A percentile compares a stretch with the other conserved stretches of the same genome.
These are phyloP conservation scores for Augochlorella aurata DNA, from an alignment of 2,888 invertebrate species.

Conservation along the genomic window DNA sequence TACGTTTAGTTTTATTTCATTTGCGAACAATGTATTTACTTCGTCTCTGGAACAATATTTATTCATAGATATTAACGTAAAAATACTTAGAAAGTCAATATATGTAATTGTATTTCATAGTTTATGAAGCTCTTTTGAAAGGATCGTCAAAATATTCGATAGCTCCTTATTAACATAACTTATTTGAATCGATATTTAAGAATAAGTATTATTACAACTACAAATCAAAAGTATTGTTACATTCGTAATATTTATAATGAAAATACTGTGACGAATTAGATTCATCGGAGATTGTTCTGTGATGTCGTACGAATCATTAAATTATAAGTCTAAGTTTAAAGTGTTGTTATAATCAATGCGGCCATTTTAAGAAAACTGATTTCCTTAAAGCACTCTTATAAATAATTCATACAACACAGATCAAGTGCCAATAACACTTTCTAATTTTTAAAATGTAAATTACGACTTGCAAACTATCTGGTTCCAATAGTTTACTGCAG, in stretches of 20 bases:
- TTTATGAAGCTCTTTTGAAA: neutral
- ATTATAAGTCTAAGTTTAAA: neutral
- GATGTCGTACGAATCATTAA: neutral
- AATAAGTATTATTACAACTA: neutral
- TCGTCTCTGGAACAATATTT: neutral
- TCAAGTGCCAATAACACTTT: slow-evolving; percentile 1
- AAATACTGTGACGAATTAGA: neutral
- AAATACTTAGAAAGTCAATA: neutral
- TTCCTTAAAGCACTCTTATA: neutral
- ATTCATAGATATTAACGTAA: neutral
- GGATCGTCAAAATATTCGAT: too few relatives aligned
- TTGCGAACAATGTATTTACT: neutral
- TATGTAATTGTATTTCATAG: neutral
- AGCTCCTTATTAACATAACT: too few relatives aligned
- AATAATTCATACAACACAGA: neutral
- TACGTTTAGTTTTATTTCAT: neutral
- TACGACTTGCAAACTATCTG: neutral
- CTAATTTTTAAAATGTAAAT: neutral
- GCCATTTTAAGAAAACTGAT: neutral
- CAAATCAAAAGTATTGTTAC: neutral
- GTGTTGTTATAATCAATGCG: neutral
- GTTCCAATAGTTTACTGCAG: neutral
- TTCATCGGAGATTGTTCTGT: neutral
- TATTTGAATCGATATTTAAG: neutral
- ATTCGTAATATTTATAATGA: neutral